Percentiles rank a stretch among this genome's conserved stretches.
These are phyloP conservation scores for Mesorhabditis belari DNA, from an alignment of 2,888 invertebrate genomes.

Conservation along the genomic window DNA sequence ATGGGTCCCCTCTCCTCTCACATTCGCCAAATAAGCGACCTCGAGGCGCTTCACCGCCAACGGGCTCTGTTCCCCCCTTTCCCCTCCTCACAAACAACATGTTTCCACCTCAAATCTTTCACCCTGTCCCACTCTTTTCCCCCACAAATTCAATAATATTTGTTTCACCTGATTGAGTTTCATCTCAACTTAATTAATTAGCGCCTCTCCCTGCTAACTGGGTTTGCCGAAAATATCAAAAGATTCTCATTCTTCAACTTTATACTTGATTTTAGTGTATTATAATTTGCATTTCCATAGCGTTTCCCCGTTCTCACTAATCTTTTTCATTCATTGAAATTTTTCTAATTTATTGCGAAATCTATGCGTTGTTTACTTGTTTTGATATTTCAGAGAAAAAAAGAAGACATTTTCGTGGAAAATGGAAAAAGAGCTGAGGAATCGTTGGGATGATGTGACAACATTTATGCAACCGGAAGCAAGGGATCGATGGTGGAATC, in stretches of 20 bases:
- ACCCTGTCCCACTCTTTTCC: background rate
- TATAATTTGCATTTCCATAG: too few species aligned
- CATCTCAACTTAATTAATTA: too few species aligned
- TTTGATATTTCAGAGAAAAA: too few species aligned
- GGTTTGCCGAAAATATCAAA: too few species aligned
- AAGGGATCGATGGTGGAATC: background rate
- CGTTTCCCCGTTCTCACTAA: too few species aligned
- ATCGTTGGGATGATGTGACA: background rate
- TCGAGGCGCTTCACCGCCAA: constrained; percentile 5
- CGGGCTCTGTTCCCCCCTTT: background rate
- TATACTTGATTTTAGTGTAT: too few species aligned
- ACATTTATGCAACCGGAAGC: background rate
- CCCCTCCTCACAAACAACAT: constrained; percentile 2
- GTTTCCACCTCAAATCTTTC: background rate
- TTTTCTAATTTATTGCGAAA: too few species aligned
- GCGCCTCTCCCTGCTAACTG: too few species aligned
- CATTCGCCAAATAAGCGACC: constrained; percentile 2
- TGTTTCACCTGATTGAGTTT: constrained; percentile 1
- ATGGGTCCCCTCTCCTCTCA: constrained; percentile 5
- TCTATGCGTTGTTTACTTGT: too few species aligned
- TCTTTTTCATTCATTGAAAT: too few species aligned
- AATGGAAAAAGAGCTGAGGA: background rate
- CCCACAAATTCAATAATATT: constrained; percentile 1
- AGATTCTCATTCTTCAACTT: too few species aligned
- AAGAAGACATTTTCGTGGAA: too few species aligned